Evolutionary conservation across 2,113 vertebrate genomes (phyloP).

Genomic region (Odobenus rosmarus): DNA sequence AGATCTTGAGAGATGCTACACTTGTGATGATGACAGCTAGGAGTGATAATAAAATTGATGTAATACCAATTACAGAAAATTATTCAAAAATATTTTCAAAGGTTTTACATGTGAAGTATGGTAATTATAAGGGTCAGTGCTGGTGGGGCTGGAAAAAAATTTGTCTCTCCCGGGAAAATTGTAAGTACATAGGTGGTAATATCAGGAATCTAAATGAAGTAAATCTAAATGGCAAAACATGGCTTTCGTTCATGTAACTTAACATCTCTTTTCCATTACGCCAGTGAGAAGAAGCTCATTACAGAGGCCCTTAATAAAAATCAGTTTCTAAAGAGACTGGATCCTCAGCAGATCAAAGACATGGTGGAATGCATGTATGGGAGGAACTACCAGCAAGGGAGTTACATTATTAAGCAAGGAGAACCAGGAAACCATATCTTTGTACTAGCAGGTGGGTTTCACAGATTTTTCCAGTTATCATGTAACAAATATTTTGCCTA

Average conservation of each 20-base stretch:
- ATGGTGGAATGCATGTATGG: constrained; percentile 98
- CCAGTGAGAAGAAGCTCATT: constrained; percentile 94
- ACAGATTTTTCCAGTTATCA: background rate
- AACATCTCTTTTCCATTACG: constrained; percentile 22
- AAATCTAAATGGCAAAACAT: background rate
- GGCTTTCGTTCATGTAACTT: background rate
- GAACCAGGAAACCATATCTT: constrained; percentile 94
- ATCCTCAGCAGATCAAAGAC: constrained; percentile 93
- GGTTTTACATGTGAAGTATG: background rate
- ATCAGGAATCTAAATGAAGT: background rate
- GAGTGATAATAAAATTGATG: background rate
- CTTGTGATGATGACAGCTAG: background rate
- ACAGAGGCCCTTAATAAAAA: constrained; percentile 93
- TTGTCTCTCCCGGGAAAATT: background rate
- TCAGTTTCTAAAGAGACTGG: constrained; percentile 94
- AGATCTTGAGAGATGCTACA: background rate
- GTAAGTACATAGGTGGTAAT: background rate
- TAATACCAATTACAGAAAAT: background rate
- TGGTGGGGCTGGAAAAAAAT: background rate
- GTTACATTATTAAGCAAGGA: constrained; percentile 92
- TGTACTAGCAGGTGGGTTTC: constrained; percentile 91
- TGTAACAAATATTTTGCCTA: background rate
- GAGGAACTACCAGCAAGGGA: constrained; percentile 91
- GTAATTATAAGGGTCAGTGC: background rate
- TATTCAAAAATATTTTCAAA: background rate